Percentiles rank a stretch among this genome's conserved stretches.
Evolutionary conservation across 2,113 vertebrate species (phyloP).

Genomic region (Pedetes capensis): DNA sequence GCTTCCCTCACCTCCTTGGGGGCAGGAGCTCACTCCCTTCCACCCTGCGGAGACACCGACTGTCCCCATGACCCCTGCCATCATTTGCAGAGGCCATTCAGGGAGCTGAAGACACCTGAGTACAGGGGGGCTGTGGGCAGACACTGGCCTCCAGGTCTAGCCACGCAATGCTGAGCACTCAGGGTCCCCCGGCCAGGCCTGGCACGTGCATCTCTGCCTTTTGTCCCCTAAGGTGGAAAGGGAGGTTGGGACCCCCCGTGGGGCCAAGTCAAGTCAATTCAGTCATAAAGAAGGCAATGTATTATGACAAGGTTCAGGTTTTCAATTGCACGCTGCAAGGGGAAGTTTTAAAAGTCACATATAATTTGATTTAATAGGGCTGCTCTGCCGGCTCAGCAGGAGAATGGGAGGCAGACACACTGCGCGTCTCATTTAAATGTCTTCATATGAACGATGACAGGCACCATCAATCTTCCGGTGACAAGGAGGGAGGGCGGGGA

Average conservation of each 20-base stretch:
- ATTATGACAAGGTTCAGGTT: slow-evolving; percentile 32
- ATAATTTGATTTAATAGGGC: slow-evolving; percentile 63
- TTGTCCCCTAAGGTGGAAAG: background rate
- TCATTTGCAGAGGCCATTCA: background rate
- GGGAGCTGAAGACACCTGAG: background rate
- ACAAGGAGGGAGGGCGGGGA: slow-evolving; percentile 89
- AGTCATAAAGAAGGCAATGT: background rate
- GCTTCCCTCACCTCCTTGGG: background rate
- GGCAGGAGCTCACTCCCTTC: background rate
- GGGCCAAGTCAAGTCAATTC: slow-evolving; percentile 12
- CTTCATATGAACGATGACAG: slow-evolving; percentile 87
- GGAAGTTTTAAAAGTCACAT: slow-evolving; percentile 53
- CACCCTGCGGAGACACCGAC: no score
- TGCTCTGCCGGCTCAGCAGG: slow-evolving; percentile 80
- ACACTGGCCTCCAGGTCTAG: no score
- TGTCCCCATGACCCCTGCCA: background rate
- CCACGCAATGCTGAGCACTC: rapidly evolving
- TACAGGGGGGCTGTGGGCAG: background rate
- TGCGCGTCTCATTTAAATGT: slow-evolving; percentile 92
- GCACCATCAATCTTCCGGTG: slow-evolving; percentile 91
- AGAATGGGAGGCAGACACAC: slow-evolving; percentile 86
- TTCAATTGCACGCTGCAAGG: slow-evolving; percentile 5
- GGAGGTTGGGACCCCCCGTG: background rate
- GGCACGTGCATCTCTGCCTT: background rate
- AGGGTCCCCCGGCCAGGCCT: rapidly evolving